Conservation (phyloP, 2,797 vertebrate species). For the Onychomys torridus region DNA sequence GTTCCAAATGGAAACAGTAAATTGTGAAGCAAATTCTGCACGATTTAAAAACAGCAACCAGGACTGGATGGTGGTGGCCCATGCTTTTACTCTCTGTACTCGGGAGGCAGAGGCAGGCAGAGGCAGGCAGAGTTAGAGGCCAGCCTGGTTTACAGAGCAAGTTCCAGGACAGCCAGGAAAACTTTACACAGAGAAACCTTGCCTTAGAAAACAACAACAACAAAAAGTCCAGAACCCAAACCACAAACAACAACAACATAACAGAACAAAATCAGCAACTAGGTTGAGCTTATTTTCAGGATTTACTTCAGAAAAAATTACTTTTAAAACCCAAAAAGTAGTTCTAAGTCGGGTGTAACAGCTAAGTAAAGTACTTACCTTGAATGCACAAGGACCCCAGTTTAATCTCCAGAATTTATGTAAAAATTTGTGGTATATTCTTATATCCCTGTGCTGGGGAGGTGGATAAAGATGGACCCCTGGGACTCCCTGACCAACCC, state of each 20-base stretch:
- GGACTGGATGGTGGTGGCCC: not conserved
- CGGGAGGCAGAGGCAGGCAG: not conserved
- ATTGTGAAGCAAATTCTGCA: not conserved
- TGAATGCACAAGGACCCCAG: no score
- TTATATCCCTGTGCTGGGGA: not conserved
- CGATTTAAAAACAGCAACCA: not conserved
- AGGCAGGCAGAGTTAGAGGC: not conserved
- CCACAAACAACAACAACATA: not conserved
- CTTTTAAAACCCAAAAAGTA: slow-evolving; percentile 24
- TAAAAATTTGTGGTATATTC: not conserved
- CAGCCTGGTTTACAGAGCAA: not conserved
- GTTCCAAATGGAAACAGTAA: not conserved
- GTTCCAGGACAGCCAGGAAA: not conserved
- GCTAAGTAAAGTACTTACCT: not conserved
- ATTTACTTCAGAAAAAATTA: not conserved
- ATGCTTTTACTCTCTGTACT: not conserved
- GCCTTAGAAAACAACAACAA: not conserved
- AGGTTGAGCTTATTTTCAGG: slow-evolving; percentile 22
- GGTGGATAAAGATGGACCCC: no score
- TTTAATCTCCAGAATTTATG: not conserved
- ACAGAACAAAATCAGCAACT: not conserved
- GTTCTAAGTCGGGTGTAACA: not conserved
- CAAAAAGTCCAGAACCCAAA: not conserved
- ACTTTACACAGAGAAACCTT: not conserved
- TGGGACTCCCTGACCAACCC: not conserved